phyloP scores from a whole-genome alignment of 2,797 vertebrate species.

The Spinus olivaceus region DNA sequence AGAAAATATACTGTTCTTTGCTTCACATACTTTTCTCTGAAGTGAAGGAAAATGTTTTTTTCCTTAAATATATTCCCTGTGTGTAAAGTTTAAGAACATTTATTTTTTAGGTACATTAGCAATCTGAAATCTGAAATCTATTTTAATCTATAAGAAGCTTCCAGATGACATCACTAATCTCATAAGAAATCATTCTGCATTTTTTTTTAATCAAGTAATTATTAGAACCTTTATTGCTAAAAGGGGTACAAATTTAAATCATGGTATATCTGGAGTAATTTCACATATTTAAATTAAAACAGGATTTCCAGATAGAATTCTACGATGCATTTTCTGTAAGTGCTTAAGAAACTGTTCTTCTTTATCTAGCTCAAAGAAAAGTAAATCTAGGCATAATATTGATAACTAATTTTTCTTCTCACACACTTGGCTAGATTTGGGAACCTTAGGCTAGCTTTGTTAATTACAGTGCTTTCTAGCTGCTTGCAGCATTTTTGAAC shows the following conservation, averaged over 20 bases:
- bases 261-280: background rate
- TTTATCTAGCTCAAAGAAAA: background rate
- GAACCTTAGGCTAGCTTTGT: background rate
- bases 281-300: background rate
- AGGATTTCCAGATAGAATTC: background rate
- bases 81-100: background rate
- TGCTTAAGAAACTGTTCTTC: background rate
- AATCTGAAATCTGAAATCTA: background rate
- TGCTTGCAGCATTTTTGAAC: background rate
- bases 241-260: background rate
- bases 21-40: background rate
- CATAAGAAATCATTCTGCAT: background rate
- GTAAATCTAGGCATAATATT: background rate
- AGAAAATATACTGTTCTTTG: background rate
- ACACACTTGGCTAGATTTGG: background rate
- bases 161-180: background rate
- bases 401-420: background rate
- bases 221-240: background rate
- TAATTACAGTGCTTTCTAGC: constrained; percentile 8
- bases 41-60: background rate
- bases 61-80: background rate
- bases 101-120: background rate
- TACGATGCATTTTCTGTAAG: background rate
- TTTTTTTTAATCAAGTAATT: background rate
- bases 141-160: background rate